A percentile compares a stretch with the other conserved stretches of the same genome.
Evolutionary conservation across 2,888 invertebrate species (phyloP).

Genomic region (Glyphotaelius pellucidus): DNA sequence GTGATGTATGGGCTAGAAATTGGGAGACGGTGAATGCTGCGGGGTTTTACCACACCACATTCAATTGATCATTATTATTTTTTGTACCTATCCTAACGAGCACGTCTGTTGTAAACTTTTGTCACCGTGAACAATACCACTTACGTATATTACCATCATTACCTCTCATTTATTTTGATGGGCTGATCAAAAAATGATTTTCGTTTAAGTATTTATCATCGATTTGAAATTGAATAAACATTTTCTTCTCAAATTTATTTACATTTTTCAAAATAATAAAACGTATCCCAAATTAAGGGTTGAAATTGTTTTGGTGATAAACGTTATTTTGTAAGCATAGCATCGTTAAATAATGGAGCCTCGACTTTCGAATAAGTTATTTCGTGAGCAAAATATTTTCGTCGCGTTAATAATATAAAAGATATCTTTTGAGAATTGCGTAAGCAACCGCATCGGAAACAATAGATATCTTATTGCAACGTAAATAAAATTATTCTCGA

Average conservation of each 20-base stretch:
- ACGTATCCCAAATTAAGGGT: not conserved
- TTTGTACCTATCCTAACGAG: not conserved
- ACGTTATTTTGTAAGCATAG: not conserved
- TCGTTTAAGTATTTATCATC: no score
- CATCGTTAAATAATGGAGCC: not conserved
- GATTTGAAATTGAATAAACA: no score
- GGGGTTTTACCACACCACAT: not conserved
- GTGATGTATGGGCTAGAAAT: slow-evolving; percentile 18
- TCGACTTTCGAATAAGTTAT: not conserved
- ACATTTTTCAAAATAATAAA: not conserved
- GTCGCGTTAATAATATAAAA: not conserved
- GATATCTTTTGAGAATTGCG: not conserved
- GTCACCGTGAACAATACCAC: not conserved
- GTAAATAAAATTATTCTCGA: not conserved
- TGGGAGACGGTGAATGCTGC: not conserved
- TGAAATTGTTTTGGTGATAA: not conserved
- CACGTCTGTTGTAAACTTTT: not conserved
- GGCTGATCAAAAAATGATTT: no score
- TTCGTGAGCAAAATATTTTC: no score
- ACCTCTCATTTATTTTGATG: not conserved
- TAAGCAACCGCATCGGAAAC: not conserved
- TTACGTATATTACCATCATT: not conserved
- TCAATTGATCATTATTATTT: not conserved
- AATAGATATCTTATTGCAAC: not conserved
- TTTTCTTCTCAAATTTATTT: not conserved